Conservation (phyloP, 2,888 invertebrate species). For the Drosophila emarginata region DNA sequence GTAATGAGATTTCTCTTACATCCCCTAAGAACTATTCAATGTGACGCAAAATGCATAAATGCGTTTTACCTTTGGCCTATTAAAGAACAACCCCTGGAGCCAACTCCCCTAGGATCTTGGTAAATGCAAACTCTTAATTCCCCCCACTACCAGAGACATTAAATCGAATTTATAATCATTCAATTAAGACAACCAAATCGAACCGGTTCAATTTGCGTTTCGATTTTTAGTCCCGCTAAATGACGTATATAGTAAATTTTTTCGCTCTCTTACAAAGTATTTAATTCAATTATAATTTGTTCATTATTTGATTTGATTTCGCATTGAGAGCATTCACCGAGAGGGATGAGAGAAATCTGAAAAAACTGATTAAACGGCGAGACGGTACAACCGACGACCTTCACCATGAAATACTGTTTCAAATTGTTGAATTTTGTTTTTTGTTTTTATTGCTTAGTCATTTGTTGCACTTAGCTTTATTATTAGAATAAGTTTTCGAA, state of each 20-base stretch:
- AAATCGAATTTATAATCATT: constrained; percentile 24
- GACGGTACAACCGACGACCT: neutral
- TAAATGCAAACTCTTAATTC: neutral
- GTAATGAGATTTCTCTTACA: neutral
- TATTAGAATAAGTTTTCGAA: constrained; percentile 25
- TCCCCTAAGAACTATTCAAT: neutral
- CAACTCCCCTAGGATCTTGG: neutral
- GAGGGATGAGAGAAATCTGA: neutral
- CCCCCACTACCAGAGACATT: neutral
- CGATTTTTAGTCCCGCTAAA: constrained; percentile 30
- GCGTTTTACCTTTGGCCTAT: neutral
- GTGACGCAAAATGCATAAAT: neutral
- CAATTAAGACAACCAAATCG: constrained; percentile 32
- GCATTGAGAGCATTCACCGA: constrained; percentile 16
- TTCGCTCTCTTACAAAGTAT: constrained; percentile 1
- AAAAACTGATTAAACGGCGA: constrained; percentile 1
- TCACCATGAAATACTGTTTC: constrained; percentile 1
- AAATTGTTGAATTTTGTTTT: neutral
- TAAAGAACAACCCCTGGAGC: neutral
- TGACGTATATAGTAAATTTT: neutral
- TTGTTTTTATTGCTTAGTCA: constrained; percentile 35
- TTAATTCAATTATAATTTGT: constrained; percentile 6
- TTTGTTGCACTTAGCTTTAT: constrained; percentile 31
- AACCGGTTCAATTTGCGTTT: constrained; percentile 51
- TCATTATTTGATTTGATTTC: constrained; percentile 4